phyloP scores from a whole-genome alignment of 2,888 invertebrate genomes.

The Trachelus tabidus region DNA sequence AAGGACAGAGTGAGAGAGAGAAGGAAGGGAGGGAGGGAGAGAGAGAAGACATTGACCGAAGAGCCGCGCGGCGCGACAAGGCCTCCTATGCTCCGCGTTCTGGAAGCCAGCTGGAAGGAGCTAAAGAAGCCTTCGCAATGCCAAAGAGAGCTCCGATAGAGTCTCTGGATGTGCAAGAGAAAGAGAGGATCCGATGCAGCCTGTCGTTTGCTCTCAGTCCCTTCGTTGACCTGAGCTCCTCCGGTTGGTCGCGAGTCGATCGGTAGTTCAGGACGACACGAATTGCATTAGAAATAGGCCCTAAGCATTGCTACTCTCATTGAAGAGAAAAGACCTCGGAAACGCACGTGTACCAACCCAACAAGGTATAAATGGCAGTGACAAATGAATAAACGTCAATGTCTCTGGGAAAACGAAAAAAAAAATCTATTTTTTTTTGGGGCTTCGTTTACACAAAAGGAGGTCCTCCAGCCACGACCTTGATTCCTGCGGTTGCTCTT shows the following conservation, averaged over 20 bases:
- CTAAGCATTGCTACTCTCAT: neutral
- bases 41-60: conserved; percentile 63
- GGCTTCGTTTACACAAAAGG: neutral
- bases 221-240: neutral
- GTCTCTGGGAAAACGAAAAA: neutral
- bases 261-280: neutral
- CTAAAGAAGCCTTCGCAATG: conserved; percentile 13
- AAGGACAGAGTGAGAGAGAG: conserved; percentile 24
- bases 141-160: neutral
- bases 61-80: conserved; percentile 57
- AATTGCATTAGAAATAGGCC: neutral
- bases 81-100: conserved; percentile 36
- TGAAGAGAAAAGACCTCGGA: neutral
- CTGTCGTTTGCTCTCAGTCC: neutral
- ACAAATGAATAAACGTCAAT: neutral
- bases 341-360: neutral
- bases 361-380: neutral
- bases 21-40: conserved; percentile 26
- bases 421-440: neutral
- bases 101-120: conserved; percentile 54
- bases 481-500: neutral
- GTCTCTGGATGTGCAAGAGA: neutral
- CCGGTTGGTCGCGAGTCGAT: neutral
- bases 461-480: neutral
- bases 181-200: neutral